phyloP scores from a whole-genome alignment of 2,113 vertebrate genomes.

The Hyperopisus bebe region DNA sequence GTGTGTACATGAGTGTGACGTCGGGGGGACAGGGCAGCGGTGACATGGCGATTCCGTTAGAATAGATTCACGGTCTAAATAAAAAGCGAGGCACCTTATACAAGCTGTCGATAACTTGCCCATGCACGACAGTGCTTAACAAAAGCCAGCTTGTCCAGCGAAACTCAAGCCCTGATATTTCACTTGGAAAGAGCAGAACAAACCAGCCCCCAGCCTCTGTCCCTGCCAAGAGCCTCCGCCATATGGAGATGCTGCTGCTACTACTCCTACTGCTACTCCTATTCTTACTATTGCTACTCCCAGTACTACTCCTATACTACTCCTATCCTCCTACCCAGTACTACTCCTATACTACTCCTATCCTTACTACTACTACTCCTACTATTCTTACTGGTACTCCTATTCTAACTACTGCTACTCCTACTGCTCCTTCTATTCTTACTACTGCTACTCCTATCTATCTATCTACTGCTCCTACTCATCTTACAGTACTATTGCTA shows the following conservation, averaged over 20 bases:
- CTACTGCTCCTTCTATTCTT: background rate
- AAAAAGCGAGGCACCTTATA: constrained; percentile 34
- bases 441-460: background rate
- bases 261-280: background rate
- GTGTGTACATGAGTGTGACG: constrained; percentile 3
- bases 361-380: background rate
- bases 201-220: constrained; percentile 16
- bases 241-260: background rate
- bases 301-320: background rate
- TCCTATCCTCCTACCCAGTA: background rate
- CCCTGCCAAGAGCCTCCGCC: background rate
- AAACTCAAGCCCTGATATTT: constrained; percentile 5
- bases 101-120: constrained; percentile 35
- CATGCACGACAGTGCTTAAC: constrained; percentile 29
- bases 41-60: constrained; percentile 39
- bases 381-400: background rate
- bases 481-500: background rate
- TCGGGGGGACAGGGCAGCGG: background rate
- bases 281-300: background rate
- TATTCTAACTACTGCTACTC: background rate
- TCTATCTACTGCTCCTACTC: background rate
- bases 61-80: constrained; percentile 39
- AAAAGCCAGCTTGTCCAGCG: constrained; percentile 13
- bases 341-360: background rate
- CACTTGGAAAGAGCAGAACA: constrained; percentile 11